A percentile compares a stretch with the other conserved stretches of the same genome.
These are phyloP conservation scores for Cylloceria caligata DNA, from an alignment of 2,888 invertebrate genomes.

Conservation along the genomic window DNA sequence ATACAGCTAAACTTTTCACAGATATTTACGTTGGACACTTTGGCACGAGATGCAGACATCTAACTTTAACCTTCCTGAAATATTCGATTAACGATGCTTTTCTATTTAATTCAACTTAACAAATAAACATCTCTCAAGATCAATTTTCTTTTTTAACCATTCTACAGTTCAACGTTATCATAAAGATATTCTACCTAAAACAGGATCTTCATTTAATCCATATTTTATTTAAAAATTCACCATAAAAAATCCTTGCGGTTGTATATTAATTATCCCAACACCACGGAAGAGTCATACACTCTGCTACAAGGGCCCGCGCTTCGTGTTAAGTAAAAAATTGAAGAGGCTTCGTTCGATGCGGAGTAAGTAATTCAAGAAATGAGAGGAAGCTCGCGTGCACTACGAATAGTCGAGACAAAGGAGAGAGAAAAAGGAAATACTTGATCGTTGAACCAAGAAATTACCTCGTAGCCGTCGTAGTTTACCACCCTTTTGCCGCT, in stretches of 20 bases:
- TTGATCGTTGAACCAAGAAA: constrained; percentile 57
- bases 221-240: too few species aligned
- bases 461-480: constrained; percentile 55
- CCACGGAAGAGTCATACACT: too few species aligned
- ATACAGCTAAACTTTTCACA: background rate
- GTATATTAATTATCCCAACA: too few species aligned
- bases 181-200: too few species aligned
- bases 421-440: constrained; percentile 31
- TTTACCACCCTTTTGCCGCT: constrained; percentile 59
- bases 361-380: constrained; percentile 1
- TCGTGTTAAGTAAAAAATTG: constrained; percentile 7
- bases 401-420: constrained; percentile 21
- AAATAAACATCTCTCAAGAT: too few species aligned
- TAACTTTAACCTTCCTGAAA: too few species aligned
- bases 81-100: too few species aligned
- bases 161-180: too few species aligned
- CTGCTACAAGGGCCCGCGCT: background rate
- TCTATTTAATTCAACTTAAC: too few species aligned
- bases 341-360: constrained; percentile 5
- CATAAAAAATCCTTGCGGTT: too few species aligned
- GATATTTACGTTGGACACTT: background rate
- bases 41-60: background rate
- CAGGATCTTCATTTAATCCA: too few species aligned
- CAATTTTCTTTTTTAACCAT: too few species aligned
- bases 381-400: constrained; percentile 2